Percentiles rank a stretch among this genome's conserved stretches.
These are phyloP conservation scores for Gymnothorax reevesii DNA, from an alignment of 2,797 vertebrate genomes.

Conservation along the genomic window DNA sequence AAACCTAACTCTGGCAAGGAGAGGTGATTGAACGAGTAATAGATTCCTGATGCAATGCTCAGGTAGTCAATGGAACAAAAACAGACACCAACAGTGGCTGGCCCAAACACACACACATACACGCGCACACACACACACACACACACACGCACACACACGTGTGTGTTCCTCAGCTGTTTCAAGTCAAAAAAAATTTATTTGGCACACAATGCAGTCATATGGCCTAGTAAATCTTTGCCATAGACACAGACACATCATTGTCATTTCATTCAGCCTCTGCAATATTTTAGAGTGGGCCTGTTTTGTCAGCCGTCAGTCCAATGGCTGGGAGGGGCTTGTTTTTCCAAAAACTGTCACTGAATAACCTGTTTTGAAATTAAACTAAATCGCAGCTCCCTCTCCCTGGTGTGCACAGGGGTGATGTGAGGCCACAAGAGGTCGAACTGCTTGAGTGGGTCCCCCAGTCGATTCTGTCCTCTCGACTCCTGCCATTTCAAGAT, in stretches of 20 bases:
- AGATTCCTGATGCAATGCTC: neutral
- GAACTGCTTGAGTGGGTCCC: neutral
- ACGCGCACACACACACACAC: neutral
- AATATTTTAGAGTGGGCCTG: constrained; percentile 12
- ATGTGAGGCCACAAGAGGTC: neutral
- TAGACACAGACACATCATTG: constrained; percentile 15
- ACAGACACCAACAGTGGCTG: neutral
- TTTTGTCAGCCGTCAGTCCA: neutral
- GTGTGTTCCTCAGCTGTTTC: constrained; percentile 6
- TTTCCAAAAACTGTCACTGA: neutral
- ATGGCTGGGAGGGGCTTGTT: neutral
- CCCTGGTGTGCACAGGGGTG: neutral
- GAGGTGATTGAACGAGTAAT: too few species aligned
- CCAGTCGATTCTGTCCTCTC: neutral
- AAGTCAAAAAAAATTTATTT: constrained; percentile 41
- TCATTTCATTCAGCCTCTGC: constrained; percentile 15
- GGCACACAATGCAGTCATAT: constrained; percentile 41
- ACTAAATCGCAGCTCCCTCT: neutral
- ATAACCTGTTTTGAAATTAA: neutral
- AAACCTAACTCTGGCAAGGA: too few species aligned
- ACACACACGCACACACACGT: neutral
- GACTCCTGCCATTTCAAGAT: neutral
- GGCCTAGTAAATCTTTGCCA: constrained; percentile 42
- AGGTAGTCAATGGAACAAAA: constrained; percentile 21
- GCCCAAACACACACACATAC: neutral